These are phyloP conservation scores for Epicauta chinensis DNA, from an alignment of 1,140 invertebrate species.

Conservation along the genomic window DNA sequence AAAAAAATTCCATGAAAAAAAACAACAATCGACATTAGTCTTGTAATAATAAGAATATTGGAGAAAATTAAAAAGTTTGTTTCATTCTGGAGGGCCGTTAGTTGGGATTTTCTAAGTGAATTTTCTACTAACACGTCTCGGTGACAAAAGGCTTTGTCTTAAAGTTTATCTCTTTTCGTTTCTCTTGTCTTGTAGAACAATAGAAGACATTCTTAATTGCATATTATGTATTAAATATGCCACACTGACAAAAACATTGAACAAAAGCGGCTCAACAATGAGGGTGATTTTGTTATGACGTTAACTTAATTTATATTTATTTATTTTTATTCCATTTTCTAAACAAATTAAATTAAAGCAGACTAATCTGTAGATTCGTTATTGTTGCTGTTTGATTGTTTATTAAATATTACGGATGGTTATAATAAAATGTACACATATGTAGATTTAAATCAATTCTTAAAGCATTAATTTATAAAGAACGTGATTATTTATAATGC, in stretches of 20 bases:
- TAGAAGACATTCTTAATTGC: constrained; percentile 32
- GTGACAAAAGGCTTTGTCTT: constrained; percentile 33
- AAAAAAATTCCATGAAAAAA: too few relatives aligned
- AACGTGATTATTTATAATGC: constrained; percentile 31
- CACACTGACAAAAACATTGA: constrained; percentile 14
- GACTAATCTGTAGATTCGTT: too few relatives aligned
- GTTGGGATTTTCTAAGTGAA: constrained; percentile 16
- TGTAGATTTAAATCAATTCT: constrained; percentile 23
- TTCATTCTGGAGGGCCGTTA: too few relatives aligned
- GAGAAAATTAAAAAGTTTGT: too few relatives aligned
- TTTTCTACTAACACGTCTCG: constrained; percentile 27
- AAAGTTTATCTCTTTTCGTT: constrained; percentile 29
- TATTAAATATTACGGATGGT: too few relatives aligned
- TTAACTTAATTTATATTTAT: too few relatives aligned
- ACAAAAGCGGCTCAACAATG: constrained; percentile 18
- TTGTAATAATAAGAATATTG: too few relatives aligned
- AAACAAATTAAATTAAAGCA: too few relatives aligned
- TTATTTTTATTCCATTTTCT: too few relatives aligned
- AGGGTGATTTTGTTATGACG: constrained; percentile 13
- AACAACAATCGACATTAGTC: too few relatives aligned
- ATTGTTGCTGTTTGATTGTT: too few relatives aligned
- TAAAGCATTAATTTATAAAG: constrained; percentile 15
- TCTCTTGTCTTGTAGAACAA: constrained; percentile 22
- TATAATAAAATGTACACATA: not conserved
- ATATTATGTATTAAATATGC: constrained; percentile 35